phyloP scores from a whole-genome alignment of 2,797 vertebrate genomes.

The Petrocephalus sullivani region DNA sequence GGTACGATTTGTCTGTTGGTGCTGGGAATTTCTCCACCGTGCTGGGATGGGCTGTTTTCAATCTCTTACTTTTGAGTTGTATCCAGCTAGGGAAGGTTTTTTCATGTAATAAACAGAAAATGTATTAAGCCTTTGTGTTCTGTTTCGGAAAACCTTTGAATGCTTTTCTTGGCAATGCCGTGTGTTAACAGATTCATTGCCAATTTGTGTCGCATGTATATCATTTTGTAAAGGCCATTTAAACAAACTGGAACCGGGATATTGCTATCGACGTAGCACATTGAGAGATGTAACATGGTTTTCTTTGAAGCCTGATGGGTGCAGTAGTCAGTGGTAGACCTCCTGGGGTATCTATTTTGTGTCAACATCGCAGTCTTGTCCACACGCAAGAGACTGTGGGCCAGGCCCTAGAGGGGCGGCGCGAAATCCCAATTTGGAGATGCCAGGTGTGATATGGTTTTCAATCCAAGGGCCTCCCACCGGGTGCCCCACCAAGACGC shows the following conservation, averaged over 20 bases:
- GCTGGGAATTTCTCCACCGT: background rate
- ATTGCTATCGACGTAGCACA: background rate
- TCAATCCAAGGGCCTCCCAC: background rate
- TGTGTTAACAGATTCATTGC: background rate
- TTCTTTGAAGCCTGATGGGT: background rate
- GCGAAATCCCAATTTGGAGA: background rate
- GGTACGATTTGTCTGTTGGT: background rate
- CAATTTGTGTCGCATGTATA: background rate
- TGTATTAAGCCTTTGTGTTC: conserved; percentile 30
- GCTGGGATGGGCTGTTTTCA: conserved; percentile 29
- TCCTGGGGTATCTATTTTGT: background rate
- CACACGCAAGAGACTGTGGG: background rate
- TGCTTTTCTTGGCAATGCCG: background rate
- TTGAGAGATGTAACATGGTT: background rate
- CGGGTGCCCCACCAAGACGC: background rate
- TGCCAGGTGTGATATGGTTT: background rate
- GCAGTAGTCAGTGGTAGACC: background rate
- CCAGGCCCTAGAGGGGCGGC: background rate
- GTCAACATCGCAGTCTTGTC: background rate
- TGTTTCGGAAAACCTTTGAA: background rate
- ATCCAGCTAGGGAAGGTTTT: conserved; percentile 51
- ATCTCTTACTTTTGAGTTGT: conserved; percentile 48
- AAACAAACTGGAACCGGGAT: background rate
- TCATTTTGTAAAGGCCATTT: background rate
- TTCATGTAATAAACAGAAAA: conserved; percentile 66